These are phyloP conservation scores for Thera britannica DNA, from an alignment of 2,888 invertebrate species.

Conservation along the genomic window DNA sequence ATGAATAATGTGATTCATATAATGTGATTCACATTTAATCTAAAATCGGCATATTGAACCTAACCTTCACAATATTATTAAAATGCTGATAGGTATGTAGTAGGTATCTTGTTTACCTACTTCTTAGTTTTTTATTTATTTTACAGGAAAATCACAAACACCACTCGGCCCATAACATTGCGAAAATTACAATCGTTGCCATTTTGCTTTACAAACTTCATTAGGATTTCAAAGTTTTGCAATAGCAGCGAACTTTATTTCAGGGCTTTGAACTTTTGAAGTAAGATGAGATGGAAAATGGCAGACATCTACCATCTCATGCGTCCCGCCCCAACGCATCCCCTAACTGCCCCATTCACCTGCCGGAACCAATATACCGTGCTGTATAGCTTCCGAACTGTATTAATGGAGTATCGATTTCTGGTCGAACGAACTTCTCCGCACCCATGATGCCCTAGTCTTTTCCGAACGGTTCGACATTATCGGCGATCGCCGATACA, in stretches of 20 bases:
- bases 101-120: too few relatives aligned
- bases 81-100: not conserved
- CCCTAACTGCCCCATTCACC: conserved; percentile 63
- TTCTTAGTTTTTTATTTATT: too few relatives aligned
- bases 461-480: conserved; percentile 84
- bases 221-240: not conserved
- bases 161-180: too few relatives aligned
- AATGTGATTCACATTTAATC: too few relatives aligned
- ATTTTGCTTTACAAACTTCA: not conserved
- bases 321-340: conserved; percentile 58
- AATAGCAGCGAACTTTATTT: conserved; percentile 5
- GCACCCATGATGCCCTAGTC: conserved; percentile 76
- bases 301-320: conserved; percentile 62
- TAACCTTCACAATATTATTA: too few relatives aligned
- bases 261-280: conserved; percentile 1
- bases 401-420: conserved; percentile 83
- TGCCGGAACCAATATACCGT: conserved; percentile 70
- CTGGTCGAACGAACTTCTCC: conserved; percentile 73
- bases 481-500: conserved; percentile 83
- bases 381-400: conserved; percentile 70
- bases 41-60: too few relatives aligned
- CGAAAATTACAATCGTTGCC: not conserved
- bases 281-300: conserved; percentile 43
- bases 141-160: too few relatives aligned
- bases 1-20: too few relatives aligned